These are phyloP conservation scores for Gobiocypris rarus DNA, from an alignment of 2,113 vertebrate species.

Conservation along the genomic window DNA sequence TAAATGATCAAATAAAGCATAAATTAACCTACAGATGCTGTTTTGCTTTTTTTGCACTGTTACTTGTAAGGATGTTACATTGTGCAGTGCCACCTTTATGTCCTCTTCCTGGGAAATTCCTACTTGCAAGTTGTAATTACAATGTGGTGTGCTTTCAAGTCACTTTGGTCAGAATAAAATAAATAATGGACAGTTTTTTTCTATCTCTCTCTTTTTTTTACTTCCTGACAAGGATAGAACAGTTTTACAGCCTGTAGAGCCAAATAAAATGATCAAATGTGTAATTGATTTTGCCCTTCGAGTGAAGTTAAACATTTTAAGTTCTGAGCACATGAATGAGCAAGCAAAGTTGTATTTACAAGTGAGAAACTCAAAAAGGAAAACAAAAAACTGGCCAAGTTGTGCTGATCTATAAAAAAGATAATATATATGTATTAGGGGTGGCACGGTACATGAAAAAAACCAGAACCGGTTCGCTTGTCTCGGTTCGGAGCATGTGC, in stretches of 20 bases:
- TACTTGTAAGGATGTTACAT: neutral
- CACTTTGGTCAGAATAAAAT: neutral
- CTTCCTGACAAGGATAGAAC: neutral
- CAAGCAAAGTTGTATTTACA: neutral
- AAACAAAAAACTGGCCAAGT: neutral
- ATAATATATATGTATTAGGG: too few species aligned
- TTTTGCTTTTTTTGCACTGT: neutral
- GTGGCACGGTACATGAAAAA: too few species aligned
- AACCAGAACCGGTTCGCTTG: too few species aligned
- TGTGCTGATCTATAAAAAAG: neutral
- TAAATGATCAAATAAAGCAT: neutral
- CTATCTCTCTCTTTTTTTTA: neutral
- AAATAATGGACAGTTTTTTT: neutral
- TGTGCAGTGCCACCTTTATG: neutral
- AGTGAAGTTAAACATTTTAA: neutral
- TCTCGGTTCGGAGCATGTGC: too few species aligned
- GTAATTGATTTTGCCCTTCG: neutral
- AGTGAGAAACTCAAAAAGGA: neutral
- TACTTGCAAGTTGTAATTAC: neutral
- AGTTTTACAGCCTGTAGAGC: neutral
- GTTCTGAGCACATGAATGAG: neutral
- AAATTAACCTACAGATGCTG: neutral
- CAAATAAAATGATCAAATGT: neutral
- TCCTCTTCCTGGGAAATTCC: slow-evolving; percentile 1
- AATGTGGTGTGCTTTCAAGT: neutral